A percentile compares a stretch with the other conserved stretches of the same genome.
Conservation (phyloP, 2,797 vertebrate genomes). For the Brachyrhaphis roseni region DNA sequence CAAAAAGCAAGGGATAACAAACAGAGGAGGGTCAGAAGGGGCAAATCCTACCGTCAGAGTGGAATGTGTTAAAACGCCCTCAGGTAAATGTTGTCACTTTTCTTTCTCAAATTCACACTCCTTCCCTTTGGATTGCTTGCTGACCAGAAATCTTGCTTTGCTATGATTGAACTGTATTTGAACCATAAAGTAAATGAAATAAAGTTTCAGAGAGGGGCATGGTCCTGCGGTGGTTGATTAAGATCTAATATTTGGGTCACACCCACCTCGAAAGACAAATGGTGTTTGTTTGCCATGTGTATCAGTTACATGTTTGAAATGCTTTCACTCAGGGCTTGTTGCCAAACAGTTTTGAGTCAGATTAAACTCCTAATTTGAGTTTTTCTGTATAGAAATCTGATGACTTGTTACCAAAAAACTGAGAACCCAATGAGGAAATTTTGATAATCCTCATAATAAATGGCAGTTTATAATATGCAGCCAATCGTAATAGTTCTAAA, state of each 20-base stretch:
- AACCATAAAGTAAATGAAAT: neutral
- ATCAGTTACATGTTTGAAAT: neutral
- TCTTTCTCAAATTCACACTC: neutral
- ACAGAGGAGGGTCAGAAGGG: neutral
- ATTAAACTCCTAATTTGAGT: neutral
- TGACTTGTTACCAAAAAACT: neutral
- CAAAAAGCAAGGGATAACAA: neutral
- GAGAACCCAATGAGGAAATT: neutral
- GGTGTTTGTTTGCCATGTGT: neutral
- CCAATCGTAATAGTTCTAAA: neutral
- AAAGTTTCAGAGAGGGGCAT: conserved; percentile 9
- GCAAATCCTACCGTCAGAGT: neutral
- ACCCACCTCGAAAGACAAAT: conserved; percentile 21
- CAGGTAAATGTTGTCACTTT: neutral
- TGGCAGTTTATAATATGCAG: neutral
- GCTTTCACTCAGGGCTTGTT: neutral
- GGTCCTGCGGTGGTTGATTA: neutral
- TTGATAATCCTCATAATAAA: neutral
- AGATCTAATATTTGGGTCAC: conserved; percentile 1
- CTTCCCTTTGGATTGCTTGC: neutral
- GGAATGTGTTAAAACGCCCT: conserved; percentile 3
- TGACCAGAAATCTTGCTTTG: neutral
- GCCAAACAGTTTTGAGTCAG: neutral
- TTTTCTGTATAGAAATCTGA: neutral
- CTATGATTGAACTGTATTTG: neutral